Percentiles rank a stretch among this genome's conserved stretches.
Evolutionary conservation across 2,888 invertebrate species (phyloP).

Genomic region (Lycaena phlaeas): DNA sequence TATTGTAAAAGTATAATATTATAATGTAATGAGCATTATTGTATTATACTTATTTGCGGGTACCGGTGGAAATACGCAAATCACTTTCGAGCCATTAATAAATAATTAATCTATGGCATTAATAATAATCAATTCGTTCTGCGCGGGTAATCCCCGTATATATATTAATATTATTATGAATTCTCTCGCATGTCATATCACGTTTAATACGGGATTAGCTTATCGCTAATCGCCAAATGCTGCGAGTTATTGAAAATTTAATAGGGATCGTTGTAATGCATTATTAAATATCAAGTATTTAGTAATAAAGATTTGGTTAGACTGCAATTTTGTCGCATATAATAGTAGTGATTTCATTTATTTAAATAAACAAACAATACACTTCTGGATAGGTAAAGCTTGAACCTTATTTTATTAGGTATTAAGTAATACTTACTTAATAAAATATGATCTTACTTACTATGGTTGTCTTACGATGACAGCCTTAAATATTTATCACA

Average conservation of each 20-base stretch:
- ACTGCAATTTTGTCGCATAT: too few relatives aligned
- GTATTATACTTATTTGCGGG: neutral
- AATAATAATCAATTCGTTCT: neutral
- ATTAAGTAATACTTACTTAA: too few relatives aligned
- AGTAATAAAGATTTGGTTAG: neutral
- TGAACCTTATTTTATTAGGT: too few relatives aligned
- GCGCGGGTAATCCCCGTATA: constrained; percentile 9
- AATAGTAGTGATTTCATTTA: too few relatives aligned
- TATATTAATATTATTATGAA: constrained; percentile 5
- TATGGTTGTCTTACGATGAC: too few relatives aligned
- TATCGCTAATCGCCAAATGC: constrained; percentile 1
- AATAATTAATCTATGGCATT: neutral
- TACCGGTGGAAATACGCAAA: neutral
- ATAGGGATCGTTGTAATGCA: constrained; percentile 1
- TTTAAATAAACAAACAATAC: too few relatives aligned
- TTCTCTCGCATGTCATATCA: constrained; percentile 6
- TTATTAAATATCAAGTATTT: neutral
- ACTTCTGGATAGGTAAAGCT: too few relatives aligned
- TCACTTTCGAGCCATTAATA: neutral
- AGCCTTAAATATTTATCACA: too few relatives aligned
- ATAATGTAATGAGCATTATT: neutral
- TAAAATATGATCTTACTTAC: too few relatives aligned
- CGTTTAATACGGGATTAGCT: constrained; percentile 1
- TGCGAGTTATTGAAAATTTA: constrained; percentile 1
- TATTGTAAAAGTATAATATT: neutral